A percentile compares a stretch with the other conserved stretches of the same genome.
phyloP scores from a whole-genome alignment of 2,797 vertebrate species.

The Crax fasciolata region DNA sequence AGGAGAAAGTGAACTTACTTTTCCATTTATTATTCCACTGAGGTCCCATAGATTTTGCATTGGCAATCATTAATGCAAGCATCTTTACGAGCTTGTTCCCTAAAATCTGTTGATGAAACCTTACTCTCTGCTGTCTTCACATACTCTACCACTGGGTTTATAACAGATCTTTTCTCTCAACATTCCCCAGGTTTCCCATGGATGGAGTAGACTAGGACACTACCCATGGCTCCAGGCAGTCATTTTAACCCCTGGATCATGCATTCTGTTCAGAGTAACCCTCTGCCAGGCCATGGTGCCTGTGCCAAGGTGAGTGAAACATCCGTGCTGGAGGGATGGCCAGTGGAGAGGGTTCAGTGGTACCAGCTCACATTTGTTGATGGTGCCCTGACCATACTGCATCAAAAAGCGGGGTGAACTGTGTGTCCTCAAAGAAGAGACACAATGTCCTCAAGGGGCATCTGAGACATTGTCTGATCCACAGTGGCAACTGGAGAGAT shows the following conservation, averaged over 20 bases:
- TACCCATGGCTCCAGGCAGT: neutral
- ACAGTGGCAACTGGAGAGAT: neutral
- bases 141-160: neutral
- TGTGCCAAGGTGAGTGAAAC: neutral
- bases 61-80: neutral
- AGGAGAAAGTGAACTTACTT: neutral
- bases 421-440: neutral
- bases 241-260: neutral
- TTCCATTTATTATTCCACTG: neutral
- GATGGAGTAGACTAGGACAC: neutral
- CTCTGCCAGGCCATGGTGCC: neutral
- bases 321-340: neutral
- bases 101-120: neutral
- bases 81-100: neutral
- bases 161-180: neutral
- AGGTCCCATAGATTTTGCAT: neutral
- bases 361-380: neutral
- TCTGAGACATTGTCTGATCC: neutral
- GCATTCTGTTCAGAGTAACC: neutral
- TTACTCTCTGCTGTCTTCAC: neutral
- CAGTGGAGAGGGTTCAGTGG: neutral
- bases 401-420: neutral
- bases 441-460: neutral
- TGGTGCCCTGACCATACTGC: neutral
- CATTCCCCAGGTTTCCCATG: neutral